Percentiles rank a stretch among this genome's conserved stretches.
Conservation (phyloP, 2,113 vertebrate species). For the Zootoca vivipara region DNA sequence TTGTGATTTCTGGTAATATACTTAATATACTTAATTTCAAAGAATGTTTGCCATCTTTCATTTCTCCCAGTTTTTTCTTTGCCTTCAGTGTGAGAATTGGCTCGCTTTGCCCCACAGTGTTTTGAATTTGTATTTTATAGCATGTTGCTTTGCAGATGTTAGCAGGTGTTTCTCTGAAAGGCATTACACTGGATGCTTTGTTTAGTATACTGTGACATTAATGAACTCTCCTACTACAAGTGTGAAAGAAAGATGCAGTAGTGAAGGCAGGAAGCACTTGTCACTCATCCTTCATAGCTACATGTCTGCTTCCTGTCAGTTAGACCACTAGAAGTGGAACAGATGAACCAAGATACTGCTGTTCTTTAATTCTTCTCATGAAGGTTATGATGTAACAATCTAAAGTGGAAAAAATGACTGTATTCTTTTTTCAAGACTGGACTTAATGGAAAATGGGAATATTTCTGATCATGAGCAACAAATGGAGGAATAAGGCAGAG, state of each 20-base stretch:
- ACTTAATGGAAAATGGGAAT: constrained; percentile 1
- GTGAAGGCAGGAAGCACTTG: constrained; percentile 71
- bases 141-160: not conserved
- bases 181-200: not conserved
- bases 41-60: rapidly evolving
- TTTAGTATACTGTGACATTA: not conserved
- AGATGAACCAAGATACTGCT: constrained; percentile 71
- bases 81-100: not conserved
- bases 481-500: not conserved
- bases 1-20: not conserved
- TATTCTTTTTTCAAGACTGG: not conserved
- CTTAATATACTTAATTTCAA: not conserved
- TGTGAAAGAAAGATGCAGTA: constrained; percentile 56
- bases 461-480: constrained; percentile 13
- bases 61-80: constrained; percentile 8
- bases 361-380: constrained; percentile 24
- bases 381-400: constrained; percentile 33
- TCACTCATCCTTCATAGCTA: constrained; percentile 60
- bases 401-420: rapidly evolving
- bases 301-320: constrained; percentile 81
- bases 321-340: constrained; percentile 79
- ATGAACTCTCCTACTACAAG: constrained; percentile 61
- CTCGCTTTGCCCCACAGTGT: not conserved
- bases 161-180: not conserved
- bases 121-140: not conserved